A percentile compares a stretch with the other conserved stretches of the same genome.
Conservation (phyloP, 2,888 invertebrate genomes). For the Lycophotia porphyrea region DNA sequence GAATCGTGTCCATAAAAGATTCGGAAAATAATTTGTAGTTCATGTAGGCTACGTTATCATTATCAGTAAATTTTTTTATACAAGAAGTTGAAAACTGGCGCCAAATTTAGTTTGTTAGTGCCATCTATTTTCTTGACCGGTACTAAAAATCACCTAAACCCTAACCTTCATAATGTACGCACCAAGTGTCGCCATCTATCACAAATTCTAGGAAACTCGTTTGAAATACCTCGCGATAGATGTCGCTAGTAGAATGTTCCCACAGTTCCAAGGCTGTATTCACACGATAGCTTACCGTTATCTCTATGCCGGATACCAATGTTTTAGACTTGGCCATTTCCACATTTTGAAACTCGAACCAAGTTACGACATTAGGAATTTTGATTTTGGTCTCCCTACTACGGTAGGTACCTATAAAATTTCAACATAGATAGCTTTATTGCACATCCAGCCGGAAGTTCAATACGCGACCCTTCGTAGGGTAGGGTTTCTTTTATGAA, state of each 20-base stretch:
- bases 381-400: neutral
- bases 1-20: neutral
- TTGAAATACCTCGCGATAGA: conserved; percentile 45
- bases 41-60: neutral
- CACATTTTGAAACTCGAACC: conserved; percentile 30
- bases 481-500: conserved; percentile 25
- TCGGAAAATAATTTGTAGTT: neutral
- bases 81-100: conserved; percentile 38
- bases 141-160: conserved; percentile 5
- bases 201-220: neutral
- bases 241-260: conserved; percentile 65
- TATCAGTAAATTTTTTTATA: neutral
- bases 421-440: conserved; percentile 2
- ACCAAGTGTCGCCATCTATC: conserved; percentile 50
- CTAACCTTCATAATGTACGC: conserved; percentile 11
- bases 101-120: conserved; percentile 28
- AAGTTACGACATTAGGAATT: conserved; percentile 16
- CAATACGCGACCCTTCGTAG: conserved; percentile 14
- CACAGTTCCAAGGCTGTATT: conserved; percentile 66
- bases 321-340: conserved; percentile 43
- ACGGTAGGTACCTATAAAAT: neutral
- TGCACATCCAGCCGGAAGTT: conserved; percentile 37
- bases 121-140: conserved; percentile 43
- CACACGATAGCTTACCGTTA: conserved; percentile 66
- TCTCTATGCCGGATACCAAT: conserved; percentile 50